These are phyloP conservation scores for Otocyon megalotis DNA, from an alignment of 2,113 vertebrate species.

Conservation along the genomic window DNA sequence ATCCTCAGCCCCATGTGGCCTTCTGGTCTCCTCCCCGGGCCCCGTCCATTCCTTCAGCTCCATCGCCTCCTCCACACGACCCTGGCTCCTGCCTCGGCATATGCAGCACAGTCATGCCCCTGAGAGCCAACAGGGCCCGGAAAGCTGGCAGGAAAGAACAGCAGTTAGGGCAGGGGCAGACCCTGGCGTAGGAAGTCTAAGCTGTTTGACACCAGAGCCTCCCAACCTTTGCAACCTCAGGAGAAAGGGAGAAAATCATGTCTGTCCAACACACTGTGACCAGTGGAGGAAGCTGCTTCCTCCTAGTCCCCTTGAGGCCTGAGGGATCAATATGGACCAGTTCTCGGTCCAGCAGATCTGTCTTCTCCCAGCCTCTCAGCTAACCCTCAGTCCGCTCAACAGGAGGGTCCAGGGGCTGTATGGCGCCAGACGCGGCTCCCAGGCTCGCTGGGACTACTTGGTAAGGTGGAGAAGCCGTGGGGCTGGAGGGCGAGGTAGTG, in stretches of 20 bases:
- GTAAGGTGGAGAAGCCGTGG: neutral
- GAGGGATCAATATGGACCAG: neutral
- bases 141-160: slow-evolving; percentile 63
- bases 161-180: slow-evolving; percentile 2
- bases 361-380: neutral
- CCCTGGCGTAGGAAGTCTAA: rapidly evolving
- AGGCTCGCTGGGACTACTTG: neutral
- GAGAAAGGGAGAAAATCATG: neutral
- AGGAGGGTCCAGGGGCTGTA: neutral
- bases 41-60: neutral
- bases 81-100: neutral
- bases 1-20: slow-evolving; percentile 52
- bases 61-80: neutral
- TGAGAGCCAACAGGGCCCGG: neutral
- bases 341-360: neutral
- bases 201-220: too few relatives aligned
- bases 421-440: neutral
- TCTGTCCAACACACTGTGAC: rapidly evolving
- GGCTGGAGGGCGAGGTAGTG: rapidly evolving
- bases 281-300: neutral
- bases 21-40: neutral
- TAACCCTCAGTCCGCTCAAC: neutral
- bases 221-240: neutral
- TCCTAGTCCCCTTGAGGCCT: neutral
- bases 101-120: neutral